A percentile compares a stretch with the other conserved stretches of the same genome.
These are phyloP conservation scores for Candidula unifasciata DNA, from an alignment of 2,888 invertebrate species.

Conservation along the genomic window DNA sequence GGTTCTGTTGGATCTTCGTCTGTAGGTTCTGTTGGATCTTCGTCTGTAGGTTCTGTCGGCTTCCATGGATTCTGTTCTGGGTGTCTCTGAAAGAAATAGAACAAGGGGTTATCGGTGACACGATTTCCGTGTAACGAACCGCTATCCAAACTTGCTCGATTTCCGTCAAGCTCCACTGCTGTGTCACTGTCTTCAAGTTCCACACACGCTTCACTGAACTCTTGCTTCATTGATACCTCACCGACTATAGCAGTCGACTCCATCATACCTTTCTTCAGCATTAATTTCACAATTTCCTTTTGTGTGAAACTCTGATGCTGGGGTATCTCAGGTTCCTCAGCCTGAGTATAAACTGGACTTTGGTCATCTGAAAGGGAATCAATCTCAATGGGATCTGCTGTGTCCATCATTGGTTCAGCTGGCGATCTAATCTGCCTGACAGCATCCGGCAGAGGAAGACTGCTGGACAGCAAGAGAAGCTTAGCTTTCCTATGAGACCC, in stretches of 20 bases:
- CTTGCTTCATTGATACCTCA: not conserved
- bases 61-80: slow-evolving; percentile 31
- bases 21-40: slow-evolving; percentile 5
- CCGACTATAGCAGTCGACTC: not conserved
- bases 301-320: slow-evolving; percentile 18
- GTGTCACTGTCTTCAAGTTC: not conserved
- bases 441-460: no score
- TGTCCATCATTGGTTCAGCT: not conserved
- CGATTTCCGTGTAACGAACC: slow-evolving; percentile 1
- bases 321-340: slow-evolving; percentile 15
- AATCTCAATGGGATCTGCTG: not conserved
- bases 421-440: not conserved
- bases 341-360: not conserved
- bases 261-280: slow-evolving; percentile 31
- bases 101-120: slow-evolving; percentile 44
- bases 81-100: slow-evolving; percentile 36
- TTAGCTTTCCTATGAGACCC: slow-evolving; percentile 42
- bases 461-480: slow-evolving; percentile 16
- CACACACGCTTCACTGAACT: not conserved
- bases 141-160: not conserved
- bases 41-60: not conserved
- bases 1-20: not conserved
- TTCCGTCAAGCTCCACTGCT: not conserved
- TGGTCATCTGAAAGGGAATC: not conserved
- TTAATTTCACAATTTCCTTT: slow-evolving; percentile 22